Conservation (phyloP, 2,797 vertebrate genomes). For the Leptatherina wallacei region DNA sequence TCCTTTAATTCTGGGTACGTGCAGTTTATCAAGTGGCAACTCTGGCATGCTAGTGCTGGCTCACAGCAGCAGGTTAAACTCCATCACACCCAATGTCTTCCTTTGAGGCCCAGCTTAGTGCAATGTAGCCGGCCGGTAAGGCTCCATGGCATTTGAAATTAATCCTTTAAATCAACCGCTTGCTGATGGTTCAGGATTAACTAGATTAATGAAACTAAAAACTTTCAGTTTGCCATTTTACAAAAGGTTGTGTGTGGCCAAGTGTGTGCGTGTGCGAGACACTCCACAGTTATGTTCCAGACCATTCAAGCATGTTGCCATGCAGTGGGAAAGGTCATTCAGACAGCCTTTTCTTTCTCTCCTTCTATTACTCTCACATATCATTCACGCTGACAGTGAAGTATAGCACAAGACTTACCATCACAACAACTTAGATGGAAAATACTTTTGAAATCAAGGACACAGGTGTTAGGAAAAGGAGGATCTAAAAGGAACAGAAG, state of each 20-base stretch:
- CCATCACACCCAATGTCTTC: conserved; percentile 36
- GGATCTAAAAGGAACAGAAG: conserved; percentile 61
- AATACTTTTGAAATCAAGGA: conserved; percentile 82
- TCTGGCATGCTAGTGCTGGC: conserved; percentile 33
- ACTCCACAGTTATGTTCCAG: conserved; percentile 58
- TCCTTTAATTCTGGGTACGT: conserved; percentile 54
- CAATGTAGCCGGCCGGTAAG: conserved; percentile 19
- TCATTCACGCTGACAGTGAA: conserved; percentile 25
- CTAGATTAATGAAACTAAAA: conserved; percentile 68
- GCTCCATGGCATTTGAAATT: conserved; percentile 68
- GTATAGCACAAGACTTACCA: conserved; percentile 70
- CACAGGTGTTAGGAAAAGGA: conserved; percentile 67
- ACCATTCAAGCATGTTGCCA: conserved; percentile 72
- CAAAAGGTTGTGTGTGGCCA: conserved; percentile 53
- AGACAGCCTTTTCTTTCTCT: conserved; percentile 35
- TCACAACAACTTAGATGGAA: conserved; percentile 74
- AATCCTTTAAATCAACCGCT: conserved; percentile 76
- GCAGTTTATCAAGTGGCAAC: conserved; percentile 56
- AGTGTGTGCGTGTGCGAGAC: conserved; percentile 11
- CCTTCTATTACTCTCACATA: conserved; percentile 5
- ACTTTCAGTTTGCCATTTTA: conserved; percentile 65
- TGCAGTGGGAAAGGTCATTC: conserved; percentile 73
- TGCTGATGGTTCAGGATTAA: conserved; percentile 65
- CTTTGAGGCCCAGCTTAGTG: conserved; percentile 27
- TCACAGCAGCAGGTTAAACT: conserved; percentile 49